phyloP scores from a whole-genome alignment of 2,888 invertebrate genomes.

The Diploptera punctata region DNA sequence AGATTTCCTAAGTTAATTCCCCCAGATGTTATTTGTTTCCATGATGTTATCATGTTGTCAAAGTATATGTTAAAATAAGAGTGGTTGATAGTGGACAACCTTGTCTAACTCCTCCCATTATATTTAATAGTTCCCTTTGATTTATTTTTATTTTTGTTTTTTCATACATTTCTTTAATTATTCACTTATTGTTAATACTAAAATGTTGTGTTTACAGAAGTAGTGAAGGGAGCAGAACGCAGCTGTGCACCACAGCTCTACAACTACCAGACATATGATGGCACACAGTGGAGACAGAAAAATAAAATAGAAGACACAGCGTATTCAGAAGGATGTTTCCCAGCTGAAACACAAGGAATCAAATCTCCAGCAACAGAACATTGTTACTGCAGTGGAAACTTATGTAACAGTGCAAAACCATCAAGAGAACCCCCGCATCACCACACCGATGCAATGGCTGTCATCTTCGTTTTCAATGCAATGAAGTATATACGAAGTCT shows the following conservation, averaged over 20 bases:
- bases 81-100: too few relatives aligned
- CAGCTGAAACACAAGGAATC: conserved; percentile 61
- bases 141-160: too few relatives aligned
- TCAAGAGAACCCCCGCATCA: conserved; percentile 49
- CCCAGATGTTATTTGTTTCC: too few relatives aligned
- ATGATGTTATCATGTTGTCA: too few relatives aligned
- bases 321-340: conserved; percentile 73
- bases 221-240: conserved; percentile 65
- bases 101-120: too few relatives aligned
- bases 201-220: conserved; percentile 56
- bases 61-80: too few relatives aligned
- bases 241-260: conserved; percentile 80
- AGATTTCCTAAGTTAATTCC: too few relatives aligned
- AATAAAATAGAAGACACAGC: conserved; percentile 69
- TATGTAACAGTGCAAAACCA: conserved; percentile 70
- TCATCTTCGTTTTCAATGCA: conserved; percentile 67
- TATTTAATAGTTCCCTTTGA: too few relatives aligned
- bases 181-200: too few relatives aligned
- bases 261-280: conserved; percentile 65
- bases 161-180: background rate
- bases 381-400: conserved; percentile 77
- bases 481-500: conserved; percentile 65
- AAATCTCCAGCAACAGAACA: conserved; percentile 61
- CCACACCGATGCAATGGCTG: conserved; percentile 65
- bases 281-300: conserved; percentile 69